phyloP scores from a whole-genome alignment of 1,140 invertebrate genomes.

The Cylas formicarius region DNA sequence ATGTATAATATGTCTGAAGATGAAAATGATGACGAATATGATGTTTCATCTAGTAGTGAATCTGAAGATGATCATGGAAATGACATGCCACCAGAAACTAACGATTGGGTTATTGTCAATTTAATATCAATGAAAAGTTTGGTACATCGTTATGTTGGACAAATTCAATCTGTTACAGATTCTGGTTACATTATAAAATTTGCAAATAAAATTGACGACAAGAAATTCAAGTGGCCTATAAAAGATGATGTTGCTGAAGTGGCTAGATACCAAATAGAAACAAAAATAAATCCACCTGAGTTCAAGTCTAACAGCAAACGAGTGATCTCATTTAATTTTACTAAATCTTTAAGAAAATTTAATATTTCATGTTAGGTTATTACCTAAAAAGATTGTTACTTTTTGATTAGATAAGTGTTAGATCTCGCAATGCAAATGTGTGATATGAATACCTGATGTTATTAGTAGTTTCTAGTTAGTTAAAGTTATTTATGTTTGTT shows the following conservation, averaged over 20 bases:
- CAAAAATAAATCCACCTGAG: background rate
- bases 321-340: constrained; percentile 4
- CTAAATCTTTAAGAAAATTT: too few relatives aligned
- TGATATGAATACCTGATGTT: too few relatives aligned
- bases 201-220: too few relatives aligned
- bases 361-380: too few relatives aligned
- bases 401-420: too few relatives aligned
- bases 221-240: background rate
- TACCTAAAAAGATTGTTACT: too few relatives aligned
- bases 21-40: too few relatives aligned
- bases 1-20: background rate
- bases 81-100: background rate
- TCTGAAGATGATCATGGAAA: constrained; percentile 5
- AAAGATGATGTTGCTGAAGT: background rate
- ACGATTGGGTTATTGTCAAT: constrained; percentile 1
- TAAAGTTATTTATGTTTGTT: too few relatives aligned
- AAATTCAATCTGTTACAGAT: background rate
- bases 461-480: too few relatives aligned
- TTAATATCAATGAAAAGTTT: constrained; percentile 2
- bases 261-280: background rate
- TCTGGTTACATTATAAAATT: too few relatives aligned
- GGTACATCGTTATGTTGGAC: background rate
- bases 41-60: background rate
- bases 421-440: too few relatives aligned
- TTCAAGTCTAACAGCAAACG: background rate